These are phyloP conservation scores for Agriotes lineatus DNA, from an alignment of 2,888 invertebrate species.

Conservation along the genomic window DNA sequence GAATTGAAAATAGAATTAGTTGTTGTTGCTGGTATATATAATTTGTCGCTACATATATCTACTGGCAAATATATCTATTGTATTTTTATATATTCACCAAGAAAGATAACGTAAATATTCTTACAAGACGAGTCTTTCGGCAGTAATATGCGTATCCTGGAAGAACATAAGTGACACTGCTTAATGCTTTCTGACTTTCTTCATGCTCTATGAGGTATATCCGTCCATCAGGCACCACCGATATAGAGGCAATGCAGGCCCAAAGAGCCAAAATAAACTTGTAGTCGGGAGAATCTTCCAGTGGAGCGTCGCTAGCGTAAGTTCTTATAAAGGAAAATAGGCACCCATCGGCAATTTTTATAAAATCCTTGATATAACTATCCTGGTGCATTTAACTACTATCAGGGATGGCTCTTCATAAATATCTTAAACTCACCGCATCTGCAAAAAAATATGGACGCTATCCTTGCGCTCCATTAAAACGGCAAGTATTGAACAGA, in stretches of 20 bases:
- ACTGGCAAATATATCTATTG: too few relatives aligned
- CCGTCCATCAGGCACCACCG: not conserved
- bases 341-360: slow-evolving; percentile 30
- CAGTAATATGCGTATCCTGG: slow-evolving; percentile 3
- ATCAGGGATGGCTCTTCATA: too few relatives aligned
- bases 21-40: too few relatives aligned
- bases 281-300: slow-evolving; percentile 33
- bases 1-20: too few relatives aligned
- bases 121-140: slow-evolving; percentile 2
- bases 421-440: slow-evolving; percentile 8
- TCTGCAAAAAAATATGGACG: slow-evolving; percentile 19
- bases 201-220: slow-evolving; percentile 6
- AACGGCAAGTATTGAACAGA: slow-evolving; percentile 17
- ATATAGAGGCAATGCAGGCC: slow-evolving; percentile 13
- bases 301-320: slow-evolving; percentile 15
- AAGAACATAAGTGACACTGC: not conserved
- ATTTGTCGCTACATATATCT: too few relatives aligned
- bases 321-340: slow-evolving; percentile 21
- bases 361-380: slow-evolving; percentile 14
- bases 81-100: too few relatives aligned
- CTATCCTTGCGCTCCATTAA: slow-evolving; percentile 13
- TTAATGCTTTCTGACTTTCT: slow-evolving; percentile 22
- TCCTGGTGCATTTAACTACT: too few relatives aligned
- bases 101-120: not conserved
- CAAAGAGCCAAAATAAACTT: slow-evolving; percentile 22